phyloP scores from a whole-genome alignment of 35 echinoderm and acorn worm species.

The Ophioderma brevispina region DNA sequence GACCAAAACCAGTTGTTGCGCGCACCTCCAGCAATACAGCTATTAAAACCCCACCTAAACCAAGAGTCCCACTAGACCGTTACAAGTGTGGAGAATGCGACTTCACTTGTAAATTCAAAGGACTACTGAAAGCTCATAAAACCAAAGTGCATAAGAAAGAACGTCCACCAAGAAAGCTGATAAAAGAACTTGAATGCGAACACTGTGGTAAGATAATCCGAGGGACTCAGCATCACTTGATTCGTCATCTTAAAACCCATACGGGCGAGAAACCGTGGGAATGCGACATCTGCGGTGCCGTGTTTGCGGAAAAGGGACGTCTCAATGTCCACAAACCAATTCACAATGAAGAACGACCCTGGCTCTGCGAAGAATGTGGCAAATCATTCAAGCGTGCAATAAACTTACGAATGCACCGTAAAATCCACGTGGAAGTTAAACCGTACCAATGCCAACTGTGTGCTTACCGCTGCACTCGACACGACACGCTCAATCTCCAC shows the following conservation, averaged over 20 bases:
- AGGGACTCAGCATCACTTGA: slow-evolving; percentile 37
- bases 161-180: neutral
- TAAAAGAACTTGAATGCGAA: slow-evolving; percentile 36
- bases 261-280: slow-evolving; percentile 81
- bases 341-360: slow-evolving; percentile 67
- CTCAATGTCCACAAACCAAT: slow-evolving; percentile 68
- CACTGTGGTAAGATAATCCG: slow-evolving; percentile 42
- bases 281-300: slow-evolving; percentile 57
- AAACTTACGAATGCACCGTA: slow-evolving; percentile 75
- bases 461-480: slow-evolving; percentile 57
- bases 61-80: neutral
- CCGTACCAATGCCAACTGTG: slow-evolving; percentile 75
- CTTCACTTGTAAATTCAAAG: slow-evolving; percentile 43
- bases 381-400: slow-evolving; percentile 72
- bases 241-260: slow-evolving; percentile 68
- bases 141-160: slow-evolving; percentile 42
- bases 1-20: neutral
- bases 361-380: slow-evolving; percentile 70
- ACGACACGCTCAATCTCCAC: slow-evolving; percentile 61
- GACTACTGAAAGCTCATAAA: slow-evolving; percentile 32
- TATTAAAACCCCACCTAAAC: neutral
- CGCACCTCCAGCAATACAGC: neutral
- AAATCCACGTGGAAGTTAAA: slow-evolving; percentile 63
- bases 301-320: slow-evolving; percentile 36
- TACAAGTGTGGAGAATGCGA: slow-evolving; percentile 49